Percentiles rank a stretch among this genome's conserved stretches.
These are phyloP conservation scores for Ditylenchus dipsaci DNA, from an alignment of 1,140 invertebrate genomes.

Conservation along the genomic window DNA sequence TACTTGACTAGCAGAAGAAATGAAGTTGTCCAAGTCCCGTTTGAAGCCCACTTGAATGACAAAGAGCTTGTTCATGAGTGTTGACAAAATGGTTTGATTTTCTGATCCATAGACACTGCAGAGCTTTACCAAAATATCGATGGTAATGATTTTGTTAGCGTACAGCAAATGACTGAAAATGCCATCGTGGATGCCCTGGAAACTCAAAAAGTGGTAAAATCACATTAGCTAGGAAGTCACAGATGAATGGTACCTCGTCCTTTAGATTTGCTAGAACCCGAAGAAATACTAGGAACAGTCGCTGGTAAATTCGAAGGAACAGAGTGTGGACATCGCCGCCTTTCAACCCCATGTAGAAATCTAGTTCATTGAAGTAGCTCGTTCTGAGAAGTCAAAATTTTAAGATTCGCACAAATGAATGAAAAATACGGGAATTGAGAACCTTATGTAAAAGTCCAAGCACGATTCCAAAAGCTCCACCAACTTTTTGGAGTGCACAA, in stretches of 20 bases:
- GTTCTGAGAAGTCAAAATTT: slow-evolving; percentile 6
- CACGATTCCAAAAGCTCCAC: background rate
- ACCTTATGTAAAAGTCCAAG: slow-evolving; percentile 10
- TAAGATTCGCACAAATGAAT: background rate
- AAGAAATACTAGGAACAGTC: background rate
- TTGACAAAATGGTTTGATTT: background rate
- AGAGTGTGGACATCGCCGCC: background rate
- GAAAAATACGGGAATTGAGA: background rate
- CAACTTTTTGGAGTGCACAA: background rate
- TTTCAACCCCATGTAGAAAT: background rate
- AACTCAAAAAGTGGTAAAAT: background rate
- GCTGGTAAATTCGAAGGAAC: background rate
- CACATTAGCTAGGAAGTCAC: background rate
- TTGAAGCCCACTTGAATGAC: slow-evolving; percentile 1
- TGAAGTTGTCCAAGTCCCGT: background rate
- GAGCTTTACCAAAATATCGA: slow-evolving; percentile 1
- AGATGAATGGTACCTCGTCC: background rate
- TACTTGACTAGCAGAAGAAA: background rate
- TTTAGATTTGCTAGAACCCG: background rate
- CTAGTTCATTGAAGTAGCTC: slow-evolving; percentile 4
- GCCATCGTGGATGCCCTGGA: background rate
- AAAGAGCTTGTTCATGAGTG: slow-evolving; percentile 1
- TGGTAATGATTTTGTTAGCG: slow-evolving; percentile 1
- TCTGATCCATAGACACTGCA: slow-evolving; percentile 6
- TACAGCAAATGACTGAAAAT: background rate